phyloP scores from a whole-genome alignment of 2,797 vertebrate genomes.

The Phoeniculus purpureus region DNA sequence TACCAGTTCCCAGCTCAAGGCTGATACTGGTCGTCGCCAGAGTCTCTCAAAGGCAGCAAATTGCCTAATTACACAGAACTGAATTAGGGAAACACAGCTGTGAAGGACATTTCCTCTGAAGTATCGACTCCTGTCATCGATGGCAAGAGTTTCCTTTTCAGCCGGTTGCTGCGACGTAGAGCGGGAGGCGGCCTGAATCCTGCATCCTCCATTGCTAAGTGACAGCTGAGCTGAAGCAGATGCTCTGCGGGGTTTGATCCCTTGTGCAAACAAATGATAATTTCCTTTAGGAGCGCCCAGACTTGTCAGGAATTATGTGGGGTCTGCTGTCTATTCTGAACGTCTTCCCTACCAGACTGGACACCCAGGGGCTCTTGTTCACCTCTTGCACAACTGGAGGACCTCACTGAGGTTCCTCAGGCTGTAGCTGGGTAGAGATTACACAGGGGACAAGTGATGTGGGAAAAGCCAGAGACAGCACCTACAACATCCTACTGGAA shows the following conservation, averaged over 20 bases:
- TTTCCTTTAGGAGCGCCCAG: not conserved
- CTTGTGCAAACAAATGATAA: slow-evolving; percentile 54
- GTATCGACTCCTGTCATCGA: not conserved
- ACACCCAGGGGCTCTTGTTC: not conserved
- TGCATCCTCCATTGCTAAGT: slow-evolving; percentile 32
- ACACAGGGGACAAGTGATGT: no score
- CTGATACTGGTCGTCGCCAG: not conserved
- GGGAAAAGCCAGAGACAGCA: not conserved
- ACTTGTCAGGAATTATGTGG: not conserved
- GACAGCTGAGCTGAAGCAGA: slow-evolving; percentile 65
- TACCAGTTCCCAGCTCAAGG: not conserved
- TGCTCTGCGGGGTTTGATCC: slow-evolving; percentile 39
- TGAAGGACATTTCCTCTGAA: slow-evolving; percentile 35
- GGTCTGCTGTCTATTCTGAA: not conserved
- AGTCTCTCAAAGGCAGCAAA: slow-evolving; percentile 29
- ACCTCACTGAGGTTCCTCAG: not conserved
- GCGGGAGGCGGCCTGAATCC: not conserved
- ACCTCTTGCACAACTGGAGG: not conserved
- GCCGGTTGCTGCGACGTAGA: not conserved
- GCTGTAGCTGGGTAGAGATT: not conserved
- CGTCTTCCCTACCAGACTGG: not conserved
- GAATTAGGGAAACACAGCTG: slow-evolving; percentile 5
- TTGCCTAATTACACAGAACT: slow-evolving; percentile 31
- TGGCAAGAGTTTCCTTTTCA: slow-evolving; percentile 21
- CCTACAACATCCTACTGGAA: not conserved